A percentile compares a stretch with the other conserved stretches of the same genome.
These are phyloP conservation scores for Pseudolycoriella hygida DNA, from an alignment of 2,888 invertebrate species.

Conservation along the genomic window DNA sequence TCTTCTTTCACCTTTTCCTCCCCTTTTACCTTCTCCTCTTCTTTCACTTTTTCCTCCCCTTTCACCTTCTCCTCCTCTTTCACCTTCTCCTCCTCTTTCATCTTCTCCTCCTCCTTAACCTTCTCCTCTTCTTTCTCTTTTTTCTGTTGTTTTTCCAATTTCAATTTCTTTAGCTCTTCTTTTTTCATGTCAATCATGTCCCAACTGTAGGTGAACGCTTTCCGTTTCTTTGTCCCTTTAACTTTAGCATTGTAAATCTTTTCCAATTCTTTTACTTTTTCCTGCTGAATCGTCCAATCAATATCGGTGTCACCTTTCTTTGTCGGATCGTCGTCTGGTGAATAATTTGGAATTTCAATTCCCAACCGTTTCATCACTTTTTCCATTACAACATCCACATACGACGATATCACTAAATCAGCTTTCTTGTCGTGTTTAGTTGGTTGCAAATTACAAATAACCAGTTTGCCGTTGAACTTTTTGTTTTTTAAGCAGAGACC, in stretches of 20 bases:
- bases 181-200: neutral
- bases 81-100: no score
- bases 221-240: slow-evolving; percentile 3
- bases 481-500: slow-evolving; percentile 74
- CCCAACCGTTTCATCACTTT: slow-evolving; percentile 56
- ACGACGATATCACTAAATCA: slow-evolving; percentile 71
- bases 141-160: no score
- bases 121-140: no score
- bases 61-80: no score
- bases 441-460: slow-evolving; percentile 91
- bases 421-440: slow-evolving; percentile 94
- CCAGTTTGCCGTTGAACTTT: slow-evolving; percentile 72
- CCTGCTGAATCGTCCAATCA: slow-evolving; percentile 57
- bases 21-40: no score
- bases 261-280: slow-evolving; percentile 40
- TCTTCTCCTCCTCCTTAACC: no score
- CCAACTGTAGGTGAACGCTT: neutral
- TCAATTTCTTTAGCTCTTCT: no score
- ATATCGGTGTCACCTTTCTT: slow-evolving; percentile 32
- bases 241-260: slow-evolving; percentile 33
- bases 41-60: no score
- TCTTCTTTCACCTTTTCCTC: no score
- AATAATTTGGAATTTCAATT: slow-evolving; percentile 56
- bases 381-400: slow-evolving; percentile 68
- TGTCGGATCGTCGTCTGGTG: slow-evolving; percentile 45